Evolutionary conservation across 1,140 invertebrate species (phyloP).

Genomic region (Frieseomelitta varia): DNA sequence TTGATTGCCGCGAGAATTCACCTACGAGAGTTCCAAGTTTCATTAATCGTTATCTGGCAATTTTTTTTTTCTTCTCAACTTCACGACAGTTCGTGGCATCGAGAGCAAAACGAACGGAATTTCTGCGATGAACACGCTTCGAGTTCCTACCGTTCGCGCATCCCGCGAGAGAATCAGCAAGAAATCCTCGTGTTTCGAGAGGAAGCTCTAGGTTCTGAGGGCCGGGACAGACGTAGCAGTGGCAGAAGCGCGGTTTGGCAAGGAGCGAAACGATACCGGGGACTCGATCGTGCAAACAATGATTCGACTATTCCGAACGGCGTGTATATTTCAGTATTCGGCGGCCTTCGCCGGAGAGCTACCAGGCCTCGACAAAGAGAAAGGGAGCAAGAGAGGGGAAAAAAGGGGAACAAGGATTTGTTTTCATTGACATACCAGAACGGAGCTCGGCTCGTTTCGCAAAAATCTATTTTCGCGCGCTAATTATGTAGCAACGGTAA

Average conservation of each 20-base stretch:
- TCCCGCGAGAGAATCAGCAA: neutral
- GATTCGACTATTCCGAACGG: constrained; percentile 61
- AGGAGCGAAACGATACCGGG: constrained; percentile 5
- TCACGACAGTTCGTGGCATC: neutral
- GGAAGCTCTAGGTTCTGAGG: too few relatives aligned
- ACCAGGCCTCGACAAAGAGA: constrained; percentile 62
- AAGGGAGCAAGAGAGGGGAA: constrained; percentile 48
- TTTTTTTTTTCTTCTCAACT: neutral
- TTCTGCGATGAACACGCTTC: neutral
- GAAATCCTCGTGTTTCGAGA: neutral
- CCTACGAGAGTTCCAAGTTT: neutral
- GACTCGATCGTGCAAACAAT: constrained; percentile 61
- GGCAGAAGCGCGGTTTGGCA: too few relatives aligned
- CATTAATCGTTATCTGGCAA: neutral
- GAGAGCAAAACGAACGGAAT: neutral
- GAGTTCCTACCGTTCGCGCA: neutral
- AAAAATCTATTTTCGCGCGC: constrained; percentile 65
- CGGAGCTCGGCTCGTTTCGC: constrained; percentile 53
- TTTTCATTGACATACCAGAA: constrained; percentile 63
- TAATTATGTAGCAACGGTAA: constrained; percentile 45
- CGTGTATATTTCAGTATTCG: constrained; percentile 61
- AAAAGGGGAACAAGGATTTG: constrained; percentile 65
- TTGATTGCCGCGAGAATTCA: neutral
- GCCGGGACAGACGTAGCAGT: too few relatives aligned
- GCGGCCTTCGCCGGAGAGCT: constrained; percentile 58